Evolutionary conservation across 2,888 invertebrate species (phyloP), one percentile per base, ranked within the genome.

Genomic region (Tineola bisselliella): DNA sequence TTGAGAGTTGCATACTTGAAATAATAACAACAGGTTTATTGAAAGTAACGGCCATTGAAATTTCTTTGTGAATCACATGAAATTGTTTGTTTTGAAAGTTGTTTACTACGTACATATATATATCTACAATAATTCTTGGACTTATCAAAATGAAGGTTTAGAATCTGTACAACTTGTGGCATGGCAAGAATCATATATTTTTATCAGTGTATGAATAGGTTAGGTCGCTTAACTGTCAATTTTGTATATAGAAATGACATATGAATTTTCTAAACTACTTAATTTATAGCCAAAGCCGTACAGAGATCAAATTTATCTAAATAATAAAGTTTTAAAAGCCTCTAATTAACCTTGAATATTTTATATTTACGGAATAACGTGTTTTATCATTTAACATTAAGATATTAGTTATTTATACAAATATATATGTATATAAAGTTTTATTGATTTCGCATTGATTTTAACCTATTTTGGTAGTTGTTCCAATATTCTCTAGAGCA

Each of bases 21-120:
- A 48, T 48, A 48, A 15, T 48, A 48, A 48, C 48, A 48, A 48
- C 48, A 48, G 48, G 48, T 48, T 48, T 48, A 48, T 48, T 48
- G 48, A 48, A 48, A 48, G 48, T 18, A 48, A 17, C 18, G 48
- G 48, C 15, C 18, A 48, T 48, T 48, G 10, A 48, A 48, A 48
- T 48, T 48, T 48, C 48, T 48, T 48, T 48, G 48, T 48, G 18
- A 48, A 13, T 48, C 48, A 18, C 15, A 48, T 48, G 48, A 48
- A 48, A 48, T 17, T 48, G 48, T 48, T 48, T 48, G 15, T 18
- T 48, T 17, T 48, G 48, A 48, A 48, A 48, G 48, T 48, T 48
- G 48, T 48, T 48, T 48, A 48, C 48, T 13, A 18, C 18, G 10
- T 25, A 25, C 38, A 10, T 38, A 10, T n/a, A 10, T 10, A 4